Evolutionary conservation across 2,888 invertebrate species (phyloP).

Genomic region (Brachylomia viminalis): DNA sequence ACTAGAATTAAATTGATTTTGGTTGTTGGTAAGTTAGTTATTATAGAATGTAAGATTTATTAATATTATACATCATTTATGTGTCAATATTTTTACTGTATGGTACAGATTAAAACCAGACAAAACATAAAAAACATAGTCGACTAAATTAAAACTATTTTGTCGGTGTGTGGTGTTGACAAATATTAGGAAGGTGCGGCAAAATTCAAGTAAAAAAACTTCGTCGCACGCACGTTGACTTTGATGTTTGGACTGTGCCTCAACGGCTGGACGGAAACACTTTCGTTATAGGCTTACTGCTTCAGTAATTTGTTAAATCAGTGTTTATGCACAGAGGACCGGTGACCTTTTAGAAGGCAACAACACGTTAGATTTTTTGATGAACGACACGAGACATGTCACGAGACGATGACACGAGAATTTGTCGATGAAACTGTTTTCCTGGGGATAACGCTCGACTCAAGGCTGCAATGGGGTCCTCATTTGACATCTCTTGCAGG

Average conservation of each 20-base stretch:
- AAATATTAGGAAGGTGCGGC: constrained; percentile 15
- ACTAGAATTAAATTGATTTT: constrained; percentile 64
- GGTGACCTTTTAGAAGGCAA: no score
- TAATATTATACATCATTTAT: no score
- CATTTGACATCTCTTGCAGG: no score
- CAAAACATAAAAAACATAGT: background rate
- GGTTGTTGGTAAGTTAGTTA: constrained; percentile 14
- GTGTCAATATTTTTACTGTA: background rate
- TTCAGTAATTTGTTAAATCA: no score
- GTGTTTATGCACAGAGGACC: no score
- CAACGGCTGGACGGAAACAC: background rate
- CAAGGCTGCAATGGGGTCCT: no score
- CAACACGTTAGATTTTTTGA: no score
- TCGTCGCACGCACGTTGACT: background rate
- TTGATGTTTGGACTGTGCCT: background rate
- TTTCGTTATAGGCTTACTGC: no score
- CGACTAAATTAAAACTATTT: constrained; percentile 26
- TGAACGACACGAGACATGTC: no score
- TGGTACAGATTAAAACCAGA: background rate
- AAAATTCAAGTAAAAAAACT: constrained; percentile 20
- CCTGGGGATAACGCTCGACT: no score
- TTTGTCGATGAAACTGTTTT: no score
- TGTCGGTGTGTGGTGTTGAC: background rate
- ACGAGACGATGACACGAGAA: no score
- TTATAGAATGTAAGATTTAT: background rate